Evolutionary conservation across 2,113 vertebrate genomes (phyloP).

Genomic region (Donacobius atricapilla): DNA sequence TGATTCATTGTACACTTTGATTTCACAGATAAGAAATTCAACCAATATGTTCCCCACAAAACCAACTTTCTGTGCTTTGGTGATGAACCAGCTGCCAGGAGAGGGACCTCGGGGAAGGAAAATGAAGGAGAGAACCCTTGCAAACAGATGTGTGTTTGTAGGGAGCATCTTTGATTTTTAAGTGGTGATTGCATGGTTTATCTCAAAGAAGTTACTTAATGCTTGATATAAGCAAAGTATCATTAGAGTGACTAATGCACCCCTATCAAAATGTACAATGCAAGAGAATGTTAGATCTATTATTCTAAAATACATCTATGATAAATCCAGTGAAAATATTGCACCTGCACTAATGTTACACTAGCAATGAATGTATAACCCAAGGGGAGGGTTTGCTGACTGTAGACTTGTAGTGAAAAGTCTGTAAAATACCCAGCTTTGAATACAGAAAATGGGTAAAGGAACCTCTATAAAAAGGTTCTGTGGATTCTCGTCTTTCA

Average conservation of each 20-base stretch:
- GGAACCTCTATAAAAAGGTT: not conserved
- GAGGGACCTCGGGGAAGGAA: not conserved
- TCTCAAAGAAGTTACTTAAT: not conserved
- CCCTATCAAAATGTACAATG: not conserved
- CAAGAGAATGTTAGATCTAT: not conserved
- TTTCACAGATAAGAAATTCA: constrained; percentile 21
- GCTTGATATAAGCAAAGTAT: not conserved
- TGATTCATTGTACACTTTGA: not conserved
- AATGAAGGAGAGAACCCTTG: not conserved
- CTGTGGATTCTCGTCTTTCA: not conserved
- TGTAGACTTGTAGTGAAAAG: not conserved
- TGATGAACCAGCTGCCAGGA: not conserved
- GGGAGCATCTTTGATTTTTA: not conserved
- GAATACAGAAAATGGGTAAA: not conserved
- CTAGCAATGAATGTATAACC: not conserved
- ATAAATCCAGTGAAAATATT: not conserved
- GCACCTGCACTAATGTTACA: not conserved
- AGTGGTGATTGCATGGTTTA: not conserved
- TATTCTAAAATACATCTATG: not conserved
- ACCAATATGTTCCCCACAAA: constrained; percentile 19
- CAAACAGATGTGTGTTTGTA: not conserved
- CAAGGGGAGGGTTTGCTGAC: not conserved
- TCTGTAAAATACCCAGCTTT: not conserved
- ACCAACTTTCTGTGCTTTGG: not conserved
- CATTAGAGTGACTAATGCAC: not conserved